Evolutionary conservation across 2,113 vertebrate genomes (phyloP).

Genomic region (Cromileptes altivelis): DNA sequence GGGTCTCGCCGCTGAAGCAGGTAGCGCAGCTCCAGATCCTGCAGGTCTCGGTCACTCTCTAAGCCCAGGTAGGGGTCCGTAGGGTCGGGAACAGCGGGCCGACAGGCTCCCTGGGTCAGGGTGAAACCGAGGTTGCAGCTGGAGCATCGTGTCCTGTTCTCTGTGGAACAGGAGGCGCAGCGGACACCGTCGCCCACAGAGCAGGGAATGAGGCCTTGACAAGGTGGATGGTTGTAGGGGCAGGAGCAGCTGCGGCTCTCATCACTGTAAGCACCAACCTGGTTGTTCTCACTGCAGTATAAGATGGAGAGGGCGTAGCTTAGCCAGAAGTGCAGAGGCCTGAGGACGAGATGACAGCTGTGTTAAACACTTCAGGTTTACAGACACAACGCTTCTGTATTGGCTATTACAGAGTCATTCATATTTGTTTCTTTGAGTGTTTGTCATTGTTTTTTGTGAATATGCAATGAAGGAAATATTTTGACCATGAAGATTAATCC

Average conservation of each 20-base stretch:
- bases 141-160: conserved; percentile 93
- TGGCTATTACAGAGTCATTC: conserved; percentile 9
- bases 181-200: conserved; percentile 89
- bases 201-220: conserved; percentile 93
- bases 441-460: conserved; percentile 27
- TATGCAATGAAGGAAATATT: conserved; percentile 31
- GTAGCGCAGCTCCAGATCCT: conserved; percentile 93
- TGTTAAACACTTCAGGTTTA: conserved; percentile 4
- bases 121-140: conserved; percentile 91
- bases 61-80: conserved; percentile 94
- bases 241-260: conserved; percentile 92
- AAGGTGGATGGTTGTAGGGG: conserved; percentile 88
- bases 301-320: conserved; percentile 91
- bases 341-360: conserved; percentile 70
- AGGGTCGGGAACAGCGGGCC: conserved; percentile 92
- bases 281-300: conserved; percentile 93
- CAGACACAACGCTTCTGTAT: not conserved
- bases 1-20: conserved; percentile 92
- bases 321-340: conserved; percentile 92
- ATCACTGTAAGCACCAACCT: conserved; percentile 91
- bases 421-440: conserved; percentile 21
- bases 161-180: conserved; percentile 90
- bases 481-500: conserved; percentile 43
- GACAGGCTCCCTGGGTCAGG: conserved; percentile 91
- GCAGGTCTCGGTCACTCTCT: conserved; percentile 93